Conservation (phyloP, 2,113 vertebrate species). For the Triplophysa siluroides region DNA sequence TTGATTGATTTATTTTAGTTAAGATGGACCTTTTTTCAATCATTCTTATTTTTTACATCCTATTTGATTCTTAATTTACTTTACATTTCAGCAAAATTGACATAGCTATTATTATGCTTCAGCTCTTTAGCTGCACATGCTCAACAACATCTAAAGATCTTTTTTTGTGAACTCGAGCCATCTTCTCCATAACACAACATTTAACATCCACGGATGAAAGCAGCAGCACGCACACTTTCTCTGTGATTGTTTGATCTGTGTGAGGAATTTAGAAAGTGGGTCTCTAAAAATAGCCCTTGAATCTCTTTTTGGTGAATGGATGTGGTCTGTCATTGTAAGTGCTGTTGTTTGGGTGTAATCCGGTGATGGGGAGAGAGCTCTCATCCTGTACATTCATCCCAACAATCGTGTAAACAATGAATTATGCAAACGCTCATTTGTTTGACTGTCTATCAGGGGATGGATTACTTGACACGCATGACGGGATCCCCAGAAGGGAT, state of each 20-base stretch:
- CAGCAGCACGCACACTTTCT: slow-evolving; percentile 10
- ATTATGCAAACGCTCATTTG: slow-evolving; percentile 43
- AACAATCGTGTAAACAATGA: slow-evolving; percentile 33
- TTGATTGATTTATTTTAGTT: no score
- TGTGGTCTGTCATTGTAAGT: slow-evolving; percentile 12
- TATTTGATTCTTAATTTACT: no score
- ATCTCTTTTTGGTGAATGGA: slow-evolving; percentile 46
- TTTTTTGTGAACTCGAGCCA: background rate
- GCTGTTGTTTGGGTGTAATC: slow-evolving; percentile 36
- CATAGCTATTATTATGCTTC: no score
- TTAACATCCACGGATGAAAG: background rate
- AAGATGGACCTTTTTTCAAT: no score
- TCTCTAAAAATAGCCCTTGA: slow-evolving; percentile 49
- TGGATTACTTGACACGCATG: slow-evolving; percentile 49
- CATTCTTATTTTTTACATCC: no score
- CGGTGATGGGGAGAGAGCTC: slow-evolving; percentile 12
- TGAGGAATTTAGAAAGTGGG: slow-evolving; percentile 37
- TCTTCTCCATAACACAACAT: background rate
- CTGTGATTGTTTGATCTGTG: background rate
- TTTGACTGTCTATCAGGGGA: slow-evolving; percentile 34
- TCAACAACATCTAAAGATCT: slow-evolving; percentile 3
- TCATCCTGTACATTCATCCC: slow-evolving; percentile 40
- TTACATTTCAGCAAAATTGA: no score
- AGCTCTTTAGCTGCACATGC: background rate
- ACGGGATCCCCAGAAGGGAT: slow-evolving; percentile 29